phyloP scores from a whole-genome alignment of 2,888 invertebrate genomes.

The Merodon equestris region DNA sequence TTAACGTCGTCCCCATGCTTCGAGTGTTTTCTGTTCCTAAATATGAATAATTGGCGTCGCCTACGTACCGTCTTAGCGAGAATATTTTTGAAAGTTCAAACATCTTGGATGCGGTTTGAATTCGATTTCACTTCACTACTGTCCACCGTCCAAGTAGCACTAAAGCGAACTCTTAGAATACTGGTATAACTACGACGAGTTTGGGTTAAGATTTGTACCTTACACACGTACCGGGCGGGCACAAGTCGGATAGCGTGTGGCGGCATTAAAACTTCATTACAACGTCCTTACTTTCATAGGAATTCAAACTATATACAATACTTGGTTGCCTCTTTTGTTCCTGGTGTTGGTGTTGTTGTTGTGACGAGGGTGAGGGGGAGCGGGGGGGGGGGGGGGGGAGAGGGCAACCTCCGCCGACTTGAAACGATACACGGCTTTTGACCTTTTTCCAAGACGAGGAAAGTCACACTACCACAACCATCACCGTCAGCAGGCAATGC shows the following conservation, averaged over 20 bases:
- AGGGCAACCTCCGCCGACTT: conserved; percentile 9
- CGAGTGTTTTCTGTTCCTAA: no score
- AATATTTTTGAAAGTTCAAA: conserved; percentile 77
- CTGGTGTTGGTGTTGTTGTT: no score
- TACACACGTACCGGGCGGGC: neutral
- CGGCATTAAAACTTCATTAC: conserved; percentile 72
- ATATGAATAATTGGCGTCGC: neutral
- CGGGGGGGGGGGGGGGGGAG: no score
- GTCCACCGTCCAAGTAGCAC: conserved; percentile 58
- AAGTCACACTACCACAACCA: conserved; percentile 7
- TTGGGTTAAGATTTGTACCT: conserved; percentile 24
- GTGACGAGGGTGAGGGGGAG: no score
- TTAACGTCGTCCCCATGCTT: neutral
- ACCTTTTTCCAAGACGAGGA: conserved; percentile 39
- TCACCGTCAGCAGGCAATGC: neutral
- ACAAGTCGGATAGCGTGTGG: conserved; percentile 72
- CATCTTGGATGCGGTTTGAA: conserved; percentile 70
- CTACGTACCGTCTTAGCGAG: conserved; percentile 75
- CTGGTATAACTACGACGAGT: no score
- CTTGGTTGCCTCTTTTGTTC: no score
- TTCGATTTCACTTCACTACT: conserved; percentile 46
- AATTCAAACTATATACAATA: conserved; percentile 4
- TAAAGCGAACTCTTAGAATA: conserved; percentile 37
- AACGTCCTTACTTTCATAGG: conserved; percentile 29
- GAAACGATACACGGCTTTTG: conserved; percentile 39